phyloP scores from a whole-genome alignment of 2,797 vertebrate species.

The Phoebastria nigripes region DNA sequence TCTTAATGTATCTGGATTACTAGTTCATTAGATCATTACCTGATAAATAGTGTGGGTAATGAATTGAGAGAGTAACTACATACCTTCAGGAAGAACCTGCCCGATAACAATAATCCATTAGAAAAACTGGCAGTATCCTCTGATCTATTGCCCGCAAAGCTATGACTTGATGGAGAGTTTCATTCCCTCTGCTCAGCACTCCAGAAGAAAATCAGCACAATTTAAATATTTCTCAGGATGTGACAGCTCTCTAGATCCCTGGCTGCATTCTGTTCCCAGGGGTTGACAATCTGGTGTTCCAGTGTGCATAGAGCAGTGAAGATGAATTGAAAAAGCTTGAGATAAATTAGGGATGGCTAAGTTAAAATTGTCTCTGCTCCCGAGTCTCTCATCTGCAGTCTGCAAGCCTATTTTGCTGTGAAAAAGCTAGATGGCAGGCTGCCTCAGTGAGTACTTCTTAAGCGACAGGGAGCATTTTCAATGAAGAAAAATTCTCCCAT shows the following conservation, averaged over 20 bases:
- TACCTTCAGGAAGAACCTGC: constrained; percentile 81
- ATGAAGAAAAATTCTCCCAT: constrained; percentile 80
- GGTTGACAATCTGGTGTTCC: constrained; percentile 76
- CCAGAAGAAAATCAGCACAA: constrained; percentile 79
- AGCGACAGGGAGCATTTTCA: constrained; percentile 82
- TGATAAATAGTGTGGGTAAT: constrained; percentile 71
- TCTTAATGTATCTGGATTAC: constrained; percentile 54
- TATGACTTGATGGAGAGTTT: constrained; percentile 80
- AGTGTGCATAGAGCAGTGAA: constrained; percentile 73
- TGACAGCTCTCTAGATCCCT: constrained; percentile 76
- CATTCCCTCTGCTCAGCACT: constrained; percentile 80
- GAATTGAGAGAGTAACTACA: constrained; percentile 75
- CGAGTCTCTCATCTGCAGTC: constrained; percentile 82
- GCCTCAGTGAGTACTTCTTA: constrained; percentile 82
- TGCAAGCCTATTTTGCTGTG: constrained; percentile 81
- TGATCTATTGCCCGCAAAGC: constrained; percentile 79
- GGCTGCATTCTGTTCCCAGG: constrained; percentile 76
- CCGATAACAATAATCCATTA: constrained; percentile 79
- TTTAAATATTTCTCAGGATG: constrained; percentile 79
- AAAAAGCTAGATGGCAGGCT: constrained; percentile 87
- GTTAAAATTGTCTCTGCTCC: constrained; percentile 81
- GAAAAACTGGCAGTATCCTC: constrained; percentile 78
- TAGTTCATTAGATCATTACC: constrained; percentile 73
- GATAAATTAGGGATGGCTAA: constrained; percentile 82
- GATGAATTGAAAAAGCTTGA: constrained; percentile 78